A percentile compares a stretch with the other conserved stretches of the same genome.
phyloP scores from a whole-genome alignment of 2,888 invertebrate genomes.

The Globia sparganii region DNA sequence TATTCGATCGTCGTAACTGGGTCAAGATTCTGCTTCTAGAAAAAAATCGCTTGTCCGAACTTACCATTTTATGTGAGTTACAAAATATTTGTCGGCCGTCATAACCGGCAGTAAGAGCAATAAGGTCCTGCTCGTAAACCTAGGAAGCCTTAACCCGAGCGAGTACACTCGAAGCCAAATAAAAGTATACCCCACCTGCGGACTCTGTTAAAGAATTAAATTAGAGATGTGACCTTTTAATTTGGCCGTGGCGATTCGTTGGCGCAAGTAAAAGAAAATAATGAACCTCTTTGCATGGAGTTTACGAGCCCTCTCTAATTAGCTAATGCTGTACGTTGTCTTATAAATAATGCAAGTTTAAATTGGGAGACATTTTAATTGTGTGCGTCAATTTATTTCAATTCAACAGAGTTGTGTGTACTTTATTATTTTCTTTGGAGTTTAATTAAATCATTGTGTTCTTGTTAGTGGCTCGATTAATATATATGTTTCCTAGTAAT shows the following conservation, averaged over 20 bases:
- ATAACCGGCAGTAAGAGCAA: conserved; percentile 24
- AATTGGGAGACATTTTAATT: conserved; percentile 63
- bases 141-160: conserved; percentile 32
- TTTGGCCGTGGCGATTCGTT: conserved; percentile 62
- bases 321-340: conserved; percentile 67
- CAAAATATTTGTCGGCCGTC: conserved; percentile 54
- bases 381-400: conserved; percentile 58
- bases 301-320: conserved; percentile 70
- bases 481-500: conserved; percentile 26
- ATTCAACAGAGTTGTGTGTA: conserved; percentile 37
- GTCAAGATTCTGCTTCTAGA: conserved; percentile 43
- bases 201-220: conserved; percentile 67
- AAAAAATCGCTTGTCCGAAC: conserved; percentile 30
- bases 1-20: conserved; percentile 54
- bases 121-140: conserved; percentile 56
- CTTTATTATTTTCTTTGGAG: conserved; percentile 44
- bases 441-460: conserved; percentile 50
- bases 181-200: conserved; percentile 52
- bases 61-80: conserved; percentile 42
- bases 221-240: conserved; percentile 70
- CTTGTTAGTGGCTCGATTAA: conserved; percentile 35
- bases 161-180: conserved; percentile 47
- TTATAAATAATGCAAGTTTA: conserved; percentile 65
- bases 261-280: conserved; percentile 69
- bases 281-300: conserved; percentile 70